phyloP scores from a whole-genome alignment of 1,140 invertebrate species.

The Stenopsyche tienmushanensis region DNA sequence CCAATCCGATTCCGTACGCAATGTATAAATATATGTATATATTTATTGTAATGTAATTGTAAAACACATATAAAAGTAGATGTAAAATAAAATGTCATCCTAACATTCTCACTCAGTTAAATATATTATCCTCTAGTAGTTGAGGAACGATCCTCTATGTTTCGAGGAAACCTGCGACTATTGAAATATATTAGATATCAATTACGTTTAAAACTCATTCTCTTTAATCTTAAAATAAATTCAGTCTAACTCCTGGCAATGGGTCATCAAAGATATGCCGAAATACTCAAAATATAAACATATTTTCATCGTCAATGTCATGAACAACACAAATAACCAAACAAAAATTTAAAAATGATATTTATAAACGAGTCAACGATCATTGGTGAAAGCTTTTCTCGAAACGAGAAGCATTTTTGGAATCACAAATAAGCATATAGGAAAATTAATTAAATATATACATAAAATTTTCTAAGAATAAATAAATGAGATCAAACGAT shows the following conservation, averaged over 20 bases:
- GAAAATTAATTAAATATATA: too few relatives aligned
- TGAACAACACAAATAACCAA: too few relatives aligned
- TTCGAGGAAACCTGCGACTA: constrained; percentile 6
- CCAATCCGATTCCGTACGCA: constrained; percentile 40
- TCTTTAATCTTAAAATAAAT: constrained; percentile 40
- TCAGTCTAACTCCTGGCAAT: constrained; percentile 41
- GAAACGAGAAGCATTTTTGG: too few relatives aligned
- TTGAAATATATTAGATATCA: constrained; percentile 23
- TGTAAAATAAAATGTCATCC: constrained; percentile 41
- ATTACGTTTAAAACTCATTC: constrained; percentile 8
- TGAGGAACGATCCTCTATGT: constrained; percentile 7
- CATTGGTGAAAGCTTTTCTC: too few relatives aligned
- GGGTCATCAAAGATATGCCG: constrained; percentile 17
- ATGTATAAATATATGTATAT: constrained; percentile 37
- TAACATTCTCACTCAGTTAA: constrained; percentile 28
- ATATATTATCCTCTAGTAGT: constrained; percentile 5
- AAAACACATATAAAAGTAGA: constrained; percentile 41
- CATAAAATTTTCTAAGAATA: neutral
- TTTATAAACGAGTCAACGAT: too few relatives aligned
- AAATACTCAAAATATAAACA: neutral
- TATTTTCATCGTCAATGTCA: too few relatives aligned
- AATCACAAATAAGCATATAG: too few relatives aligned
- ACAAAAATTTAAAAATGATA: too few relatives aligned
- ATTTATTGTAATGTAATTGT: constrained; percentile 38
- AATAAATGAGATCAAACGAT: neutral